Evolutionary conservation across 2,797 vertebrate genomes (phyloP), one percentile per base, ranked within the genome.

Genomic region (Pelobates cultripes): DNA sequence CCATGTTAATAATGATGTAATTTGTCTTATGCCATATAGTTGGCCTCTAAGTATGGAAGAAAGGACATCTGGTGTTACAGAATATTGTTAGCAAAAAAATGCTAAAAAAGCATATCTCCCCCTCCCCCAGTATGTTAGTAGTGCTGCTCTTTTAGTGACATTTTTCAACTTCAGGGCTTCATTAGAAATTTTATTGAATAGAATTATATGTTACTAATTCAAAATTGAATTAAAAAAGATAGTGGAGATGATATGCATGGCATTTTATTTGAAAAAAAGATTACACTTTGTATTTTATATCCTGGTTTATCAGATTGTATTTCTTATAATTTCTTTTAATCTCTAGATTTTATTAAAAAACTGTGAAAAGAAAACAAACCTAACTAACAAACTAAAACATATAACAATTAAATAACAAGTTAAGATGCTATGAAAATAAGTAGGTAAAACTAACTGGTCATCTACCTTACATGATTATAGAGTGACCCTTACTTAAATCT

Each of bases 11-110:
- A 73, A 73, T 82, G 81, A 78, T 57, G 70, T 68, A 17, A 73
- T 73, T 82, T 82, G 70, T 82, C 47, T 68, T 51, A 44, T 82
- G 70, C 81, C 47, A 78, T 70, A 72, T 43, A 61, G 12, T 73
- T 73, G 73, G 79, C 72, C 71, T 60, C 55, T 79, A 55, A 43
- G 45, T 73, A 15, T 44, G 57, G 45, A 61, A 70, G 45, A 69
- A 77, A 78, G 75, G 81, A 60, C 69, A 78, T 67, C 75, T 77
- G 69, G 44, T 82, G 75, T 82, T 82, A 61, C 5, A 76, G 17
- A 63, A 76, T 63, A 41, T 64, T 43, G 55, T 53, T 44, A 7
- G 9, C 57, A 72, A 67, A 69, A 43, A 69, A n/a, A 53, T 61
- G 42, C 43, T 17, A 63, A 64, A 64, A 77, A 71, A 71, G 40